Evolutionary conservation across 2,888 invertebrate species (phyloP), one percentile per base, ranked within the genome.

Genomic region (Drosophila putrida): DNA sequence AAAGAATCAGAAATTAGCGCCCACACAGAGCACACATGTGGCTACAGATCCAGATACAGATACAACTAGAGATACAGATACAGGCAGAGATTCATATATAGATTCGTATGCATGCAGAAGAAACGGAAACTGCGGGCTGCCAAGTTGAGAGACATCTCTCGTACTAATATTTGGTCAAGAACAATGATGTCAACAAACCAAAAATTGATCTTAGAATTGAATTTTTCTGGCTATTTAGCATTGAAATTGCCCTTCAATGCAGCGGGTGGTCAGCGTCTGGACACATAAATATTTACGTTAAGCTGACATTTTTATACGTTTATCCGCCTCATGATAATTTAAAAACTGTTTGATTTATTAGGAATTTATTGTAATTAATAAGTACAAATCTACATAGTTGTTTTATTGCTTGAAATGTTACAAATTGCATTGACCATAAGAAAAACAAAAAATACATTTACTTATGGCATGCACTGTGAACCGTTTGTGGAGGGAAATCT

Each of bases 101-200:
- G 39, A 13, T n/a, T n/a, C n/a, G n/a, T 57, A 50, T 41, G 55
- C 28, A 68, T 54, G 38, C 50, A 53, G 50, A 58, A 47, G 31
- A 51, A 51, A 51, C 86, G 80, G 84, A 83, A 84, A 88, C 78
- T 86, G 82, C 80, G 84, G 82, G 80, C 76, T 60, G 65, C 65
- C 78, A 68, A 57, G 58, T 49, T 66, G 47, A 62, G 57, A 8
- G 47, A 15, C 54, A 62, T 6, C 9, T 46, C 28, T 13, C 15
- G 6, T 38, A 50, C 38, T 25, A 20, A 20, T 20, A 71, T 71
- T 81, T 69, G 71, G 63, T 50, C 71, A 80, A 70, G 27, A 44
- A 55, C 61, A 57, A 80, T 81, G 78, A 81, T 81, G 81, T 78
- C 81, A 81, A 80, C 83, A 73, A 75, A 80, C 62, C 62, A 20